phyloP scores from a whole-genome alignment of 1,140 invertebrate species.

The Oedothorax gibbosus region DNA sequence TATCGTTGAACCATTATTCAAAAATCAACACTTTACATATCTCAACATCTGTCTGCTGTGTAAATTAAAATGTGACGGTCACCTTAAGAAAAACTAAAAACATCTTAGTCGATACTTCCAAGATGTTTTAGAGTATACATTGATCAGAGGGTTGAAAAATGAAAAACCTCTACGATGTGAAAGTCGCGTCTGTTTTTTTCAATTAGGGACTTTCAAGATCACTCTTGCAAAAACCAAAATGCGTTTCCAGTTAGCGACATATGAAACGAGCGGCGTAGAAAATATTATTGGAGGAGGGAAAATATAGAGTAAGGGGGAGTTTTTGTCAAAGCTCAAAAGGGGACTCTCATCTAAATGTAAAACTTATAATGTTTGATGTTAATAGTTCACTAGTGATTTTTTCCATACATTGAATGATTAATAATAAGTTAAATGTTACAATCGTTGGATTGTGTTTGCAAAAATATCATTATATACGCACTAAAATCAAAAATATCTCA shows the following conservation, averaged over 20 bases:
- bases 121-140: conserved; percentile 40
- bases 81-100: conserved; percentile 3
- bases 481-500: too few species aligned
- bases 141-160: conserved; percentile 38
- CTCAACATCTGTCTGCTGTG: conserved; percentile 22
- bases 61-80: conserved; percentile 48
- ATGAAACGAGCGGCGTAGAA: conserved; percentile 13
- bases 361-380: too few species aligned
- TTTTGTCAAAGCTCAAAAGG: conserved; percentile 2
- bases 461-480: too few species aligned
- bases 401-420: too few species aligned
- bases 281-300: conserved; percentile 2
- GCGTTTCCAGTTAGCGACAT: conserved; percentile 7
- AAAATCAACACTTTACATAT: too few species aligned
- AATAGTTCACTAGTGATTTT: too few species aligned
- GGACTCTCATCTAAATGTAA: not conserved
- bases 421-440: too few species aligned
- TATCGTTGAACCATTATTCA: too few species aligned
- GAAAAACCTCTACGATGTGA: conserved; percentile 14
- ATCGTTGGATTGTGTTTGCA: too few species aligned
- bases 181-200: conserved; percentile 22
- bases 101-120: conserved; percentile 39
- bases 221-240: conserved; percentile 15
- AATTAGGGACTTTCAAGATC: conserved; percentile 30
- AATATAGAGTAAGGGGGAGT: not conserved